Conservation (phyloP, 2,797 vertebrate genomes). For the Halcyon badia region DNA sequence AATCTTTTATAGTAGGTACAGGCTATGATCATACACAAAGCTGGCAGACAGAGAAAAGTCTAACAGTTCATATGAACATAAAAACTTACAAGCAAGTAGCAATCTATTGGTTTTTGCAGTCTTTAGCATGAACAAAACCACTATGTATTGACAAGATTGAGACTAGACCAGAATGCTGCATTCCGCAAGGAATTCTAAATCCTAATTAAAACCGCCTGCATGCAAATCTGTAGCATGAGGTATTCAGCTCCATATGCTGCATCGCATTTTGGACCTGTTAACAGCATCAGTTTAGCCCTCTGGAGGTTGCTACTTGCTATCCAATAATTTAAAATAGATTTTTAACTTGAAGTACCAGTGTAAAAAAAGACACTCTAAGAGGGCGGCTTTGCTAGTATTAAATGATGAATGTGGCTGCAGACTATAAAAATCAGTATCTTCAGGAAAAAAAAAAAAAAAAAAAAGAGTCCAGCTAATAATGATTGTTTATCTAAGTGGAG, state of each 20-base stretch:
- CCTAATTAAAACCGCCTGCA: constrained; percentile 79
- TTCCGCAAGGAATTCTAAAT: constrained; percentile 73
- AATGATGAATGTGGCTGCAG: constrained; percentile 19
- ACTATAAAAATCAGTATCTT: neutral
- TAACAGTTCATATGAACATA: neutral
- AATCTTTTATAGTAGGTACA: neutral
- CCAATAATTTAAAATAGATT: constrained; percentile 61
- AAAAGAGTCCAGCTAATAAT: neutral
- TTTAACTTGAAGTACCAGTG: constrained; percentile 35
- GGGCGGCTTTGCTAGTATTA: neutral
- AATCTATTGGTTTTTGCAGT: constrained; percentile 46
- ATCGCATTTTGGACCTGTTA: constrained; percentile 60
- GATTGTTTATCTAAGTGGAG: neutral
- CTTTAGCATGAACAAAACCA: constrained; percentile 58
- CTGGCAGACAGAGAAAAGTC: neutral
- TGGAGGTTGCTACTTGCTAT: constrained; percentile 62
- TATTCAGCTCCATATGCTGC: constrained; percentile 65
- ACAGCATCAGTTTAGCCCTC: constrained; percentile 53
- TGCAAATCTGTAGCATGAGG: constrained; percentile 69
- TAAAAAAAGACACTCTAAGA: constrained; percentile 40
- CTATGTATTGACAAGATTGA: constrained; percentile 50
- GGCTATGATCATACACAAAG: neutral
- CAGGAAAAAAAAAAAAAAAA: neutral
- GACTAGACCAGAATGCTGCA: constrained; percentile 52
- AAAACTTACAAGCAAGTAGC: neutral